These are phyloP conservation scores for Eriosoma lanigerum DNA, from an alignment of 1,140 invertebrate species.

Conservation along the genomic window DNA sequence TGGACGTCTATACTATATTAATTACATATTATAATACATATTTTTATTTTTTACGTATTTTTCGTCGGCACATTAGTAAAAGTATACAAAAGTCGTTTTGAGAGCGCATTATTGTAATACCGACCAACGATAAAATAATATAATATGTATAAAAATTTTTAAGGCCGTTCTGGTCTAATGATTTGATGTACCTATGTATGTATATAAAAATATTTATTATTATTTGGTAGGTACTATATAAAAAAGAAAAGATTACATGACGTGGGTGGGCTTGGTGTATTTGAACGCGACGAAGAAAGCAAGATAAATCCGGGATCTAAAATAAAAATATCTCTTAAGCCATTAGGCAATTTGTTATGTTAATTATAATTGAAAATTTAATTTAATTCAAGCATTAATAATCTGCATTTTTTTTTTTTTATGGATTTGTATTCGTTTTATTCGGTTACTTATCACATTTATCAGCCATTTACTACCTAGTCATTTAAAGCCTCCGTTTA, in stretches of 20 bases:
- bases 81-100: too few species aligned
- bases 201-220: not conserved
- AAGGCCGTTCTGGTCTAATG: conserved; percentile 16
- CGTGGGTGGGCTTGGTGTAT: conserved; percentile 11
- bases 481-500: too few species aligned
- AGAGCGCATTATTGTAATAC: too few species aligned
- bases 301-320: not conserved
- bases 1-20: too few species aligned
- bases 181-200: not conserved
- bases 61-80: too few species aligned
- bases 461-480: too few species aligned
- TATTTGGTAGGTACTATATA: not conserved
- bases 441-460: too few species aligned
- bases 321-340: not conserved
- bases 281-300: not conserved
- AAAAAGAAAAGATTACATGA: not conserved
- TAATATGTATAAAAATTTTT: not conserved
- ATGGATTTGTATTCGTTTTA: too few species aligned
- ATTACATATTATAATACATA: too few species aligned
- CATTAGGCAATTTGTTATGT: not conserved
- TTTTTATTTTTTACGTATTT: too few species aligned
- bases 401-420: too few species aligned
- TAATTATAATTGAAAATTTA: not conserved
- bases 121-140: not conserved
- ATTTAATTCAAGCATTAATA: not conserved